These are phyloP conservation scores for Podarcis raffonei DNA, from an alignment of 2,113 vertebrate genomes.

Conservation along the genomic window DNA sequence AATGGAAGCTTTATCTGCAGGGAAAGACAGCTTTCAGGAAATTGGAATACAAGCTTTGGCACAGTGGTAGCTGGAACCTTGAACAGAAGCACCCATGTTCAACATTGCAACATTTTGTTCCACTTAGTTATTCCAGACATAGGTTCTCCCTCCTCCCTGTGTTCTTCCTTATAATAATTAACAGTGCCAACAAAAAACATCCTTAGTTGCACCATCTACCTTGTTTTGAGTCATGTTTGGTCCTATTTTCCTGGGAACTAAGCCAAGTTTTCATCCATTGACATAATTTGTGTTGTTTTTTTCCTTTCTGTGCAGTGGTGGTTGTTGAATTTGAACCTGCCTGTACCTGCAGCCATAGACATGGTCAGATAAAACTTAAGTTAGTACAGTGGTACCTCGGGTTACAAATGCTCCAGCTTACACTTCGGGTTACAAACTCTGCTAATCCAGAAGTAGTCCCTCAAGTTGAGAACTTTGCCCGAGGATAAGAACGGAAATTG, in stretches of 20 bases:
- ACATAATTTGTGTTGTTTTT: slow-evolving; percentile 20
- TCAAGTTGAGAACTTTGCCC: too few relatives aligned
- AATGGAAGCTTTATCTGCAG: too few relatives aligned
- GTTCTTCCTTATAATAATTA: background rate
- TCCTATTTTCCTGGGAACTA: background rate
- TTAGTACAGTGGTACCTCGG: background rate
- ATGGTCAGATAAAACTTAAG: slow-evolving; percentile 12
- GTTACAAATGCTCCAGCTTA: too few relatives aligned
- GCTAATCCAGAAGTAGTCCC: too few relatives aligned
- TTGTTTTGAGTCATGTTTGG: slow-evolving; percentile 7
- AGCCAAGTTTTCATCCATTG: background rate
- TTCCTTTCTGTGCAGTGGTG: background rate
- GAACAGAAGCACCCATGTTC: too few relatives aligned
- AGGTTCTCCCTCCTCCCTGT: too few relatives aligned
- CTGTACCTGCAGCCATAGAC: slow-evolving; percentile 2
- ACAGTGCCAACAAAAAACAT: slow-evolving; percentile 18
- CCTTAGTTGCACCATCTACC: background rate
- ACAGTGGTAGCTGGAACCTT: too few relatives aligned
- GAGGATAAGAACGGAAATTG: too few relatives aligned
- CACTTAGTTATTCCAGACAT: too few relatives aligned
- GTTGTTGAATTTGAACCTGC: slow-evolving; percentile 22
- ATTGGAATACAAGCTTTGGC: too few relatives aligned
- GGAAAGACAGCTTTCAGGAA: background rate
- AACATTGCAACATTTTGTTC: too few relatives aligned
- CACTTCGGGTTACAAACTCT: too few relatives aligned